Evolutionary conservation across 2,797 vertebrate species (phyloP), one percentile per base, ranked within the genome.

Genomic region (Spatula versicolor): DNA sequence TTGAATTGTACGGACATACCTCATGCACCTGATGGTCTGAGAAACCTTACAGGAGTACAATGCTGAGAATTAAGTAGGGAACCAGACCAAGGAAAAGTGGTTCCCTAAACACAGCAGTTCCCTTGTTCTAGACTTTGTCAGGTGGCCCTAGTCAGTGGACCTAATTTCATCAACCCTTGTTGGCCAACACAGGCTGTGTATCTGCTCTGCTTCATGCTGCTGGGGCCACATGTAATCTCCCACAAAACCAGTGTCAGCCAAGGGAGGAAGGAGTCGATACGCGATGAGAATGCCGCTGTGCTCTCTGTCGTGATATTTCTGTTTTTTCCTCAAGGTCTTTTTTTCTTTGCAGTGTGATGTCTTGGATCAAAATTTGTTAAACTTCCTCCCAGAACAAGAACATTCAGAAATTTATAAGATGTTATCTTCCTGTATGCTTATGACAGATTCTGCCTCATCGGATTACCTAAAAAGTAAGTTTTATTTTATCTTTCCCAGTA

Each of bases 341-440:
- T 97, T 96, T 96, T 96, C 83, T 96, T 97, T 98, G 63, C 97
- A 98, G 98, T 98, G 98, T 88, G 98, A 98, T 95, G 96, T 98
- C 94, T 97, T 98, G 97, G 98, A 98, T 97, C 98, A 98, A 97
- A 98, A 98, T 93, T 97, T 98, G 96, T 96, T 98, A 97, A 98
- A 98, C 96, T 98, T 98, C 96, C 98, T 98, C 86, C 98, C 98
- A 82, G 98, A 98, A 91, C 98, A 98, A 97, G 98, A 98, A 88
- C 98, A 98, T 95, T 98, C 98, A 68, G 98, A 98, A 94, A 97
- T 98, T 95, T 98, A 98, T 97, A 98, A 98, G 97, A 98, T 98
- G 93, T 94, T 98, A 62, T 98, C 98, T 94, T 98, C 98, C 90
- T 98, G 97, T 76, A 96, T 98, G 97, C 96, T 98, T 92, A 90